phyloP scores from a whole-genome alignment of 2,113 vertebrate genomes.

The Sceloporus tristichus region DNA sequence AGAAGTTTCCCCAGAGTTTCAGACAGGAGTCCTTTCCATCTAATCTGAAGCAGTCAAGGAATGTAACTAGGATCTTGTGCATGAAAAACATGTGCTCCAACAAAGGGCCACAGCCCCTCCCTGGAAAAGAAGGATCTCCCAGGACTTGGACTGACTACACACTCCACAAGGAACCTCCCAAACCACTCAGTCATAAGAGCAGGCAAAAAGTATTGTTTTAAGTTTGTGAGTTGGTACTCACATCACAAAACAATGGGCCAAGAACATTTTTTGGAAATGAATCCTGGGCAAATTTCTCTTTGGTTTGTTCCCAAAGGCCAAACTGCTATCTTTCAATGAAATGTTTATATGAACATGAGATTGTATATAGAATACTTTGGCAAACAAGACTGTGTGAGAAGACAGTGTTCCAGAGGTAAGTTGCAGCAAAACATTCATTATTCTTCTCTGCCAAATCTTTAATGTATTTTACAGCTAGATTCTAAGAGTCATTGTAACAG shows the following conservation, averaged over 20 bases:
- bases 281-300: conserved; percentile 23
- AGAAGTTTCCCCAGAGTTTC: too few relatives aligned
- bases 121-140: neutral
- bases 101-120: neutral
- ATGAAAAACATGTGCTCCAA: neutral
- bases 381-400: conserved; percentile 21
- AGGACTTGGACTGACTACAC: neutral
- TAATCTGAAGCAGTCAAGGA: too few relatives aligned
- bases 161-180: neutral
- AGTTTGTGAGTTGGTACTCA: neutral
- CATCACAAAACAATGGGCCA: conserved; percentile 35
- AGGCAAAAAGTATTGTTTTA: conserved; percentile 37
- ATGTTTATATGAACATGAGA: conserved; percentile 58
- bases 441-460: conserved; percentile 12
- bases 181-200: neutral
- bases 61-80: neutral
- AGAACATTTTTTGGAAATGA: conserved; percentile 39
- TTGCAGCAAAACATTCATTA: conserved; percentile 26
- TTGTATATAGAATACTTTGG: neutral
- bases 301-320: conserved; percentile 12
- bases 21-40: too few relatives aligned
- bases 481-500: neutral
- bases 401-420: neutral
- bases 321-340: conserved; percentile 1
- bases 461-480: neutral